Percentiles rank a stretch among this genome's conserved stretches.
phyloP scores from a whole-genome alignment of 1,140 invertebrate species.

The Plutomurus gul region DNA sequence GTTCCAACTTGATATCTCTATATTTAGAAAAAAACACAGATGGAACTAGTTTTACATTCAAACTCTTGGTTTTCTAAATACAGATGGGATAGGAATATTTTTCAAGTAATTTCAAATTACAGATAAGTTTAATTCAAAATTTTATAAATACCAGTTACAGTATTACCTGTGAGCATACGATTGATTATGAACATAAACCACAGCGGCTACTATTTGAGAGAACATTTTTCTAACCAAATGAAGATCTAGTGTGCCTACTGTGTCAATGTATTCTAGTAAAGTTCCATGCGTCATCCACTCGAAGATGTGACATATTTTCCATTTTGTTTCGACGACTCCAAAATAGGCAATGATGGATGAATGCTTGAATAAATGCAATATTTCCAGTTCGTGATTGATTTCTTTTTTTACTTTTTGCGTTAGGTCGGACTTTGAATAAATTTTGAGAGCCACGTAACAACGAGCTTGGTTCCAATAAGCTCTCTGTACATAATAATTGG shows the following conservation, averaged over 20 bases:
- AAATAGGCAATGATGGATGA: neutral
- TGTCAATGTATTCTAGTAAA: neutral
- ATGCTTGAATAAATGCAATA: neutral
- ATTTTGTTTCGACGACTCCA: neutral
- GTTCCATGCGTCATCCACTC: neutral
- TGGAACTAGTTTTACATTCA: no score
- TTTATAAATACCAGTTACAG: no score
- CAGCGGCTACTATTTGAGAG: neutral
- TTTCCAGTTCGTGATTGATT: neutral
- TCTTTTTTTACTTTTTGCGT: neutral
- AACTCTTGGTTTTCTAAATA: no score
- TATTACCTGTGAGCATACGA: conserved; percentile 31
- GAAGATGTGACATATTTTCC: conserved; percentile 5
- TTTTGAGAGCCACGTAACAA: neutral
- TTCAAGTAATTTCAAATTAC: neutral
- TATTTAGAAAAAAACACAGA: neutral
- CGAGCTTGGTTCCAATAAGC: neutral
- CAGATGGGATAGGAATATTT: no score
- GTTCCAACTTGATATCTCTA: conserved; percentile 34
- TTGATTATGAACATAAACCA: neutral
- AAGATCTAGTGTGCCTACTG: neutral
- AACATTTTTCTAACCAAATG: conserved; percentile 22
- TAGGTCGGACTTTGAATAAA: neutral
- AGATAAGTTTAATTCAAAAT: no score
- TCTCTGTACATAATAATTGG: neutral